These are phyloP conservation scores for Phallusia fumigata DNA, from an alignment of 23 tunicate genomes.

Conservation along the genomic window DNA sequence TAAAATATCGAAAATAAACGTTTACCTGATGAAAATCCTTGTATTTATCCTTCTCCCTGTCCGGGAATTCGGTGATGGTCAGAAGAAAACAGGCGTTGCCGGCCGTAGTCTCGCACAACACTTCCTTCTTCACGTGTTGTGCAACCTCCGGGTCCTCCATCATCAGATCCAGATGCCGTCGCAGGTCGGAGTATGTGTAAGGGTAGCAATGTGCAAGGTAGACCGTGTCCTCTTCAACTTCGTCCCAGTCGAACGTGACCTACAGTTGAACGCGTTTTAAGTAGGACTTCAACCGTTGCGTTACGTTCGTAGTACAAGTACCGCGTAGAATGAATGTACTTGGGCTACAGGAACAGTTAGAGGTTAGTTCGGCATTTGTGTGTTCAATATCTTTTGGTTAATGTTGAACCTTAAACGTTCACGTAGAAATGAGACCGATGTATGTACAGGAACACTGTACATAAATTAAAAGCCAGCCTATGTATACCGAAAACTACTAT, in stretches of 20 bases:
- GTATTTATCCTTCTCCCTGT: constrained; percentile 77
- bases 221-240: constrained; percentile 62
- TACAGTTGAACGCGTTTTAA: constrained; percentile 15
- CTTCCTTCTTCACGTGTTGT: constrained; percentile 80
- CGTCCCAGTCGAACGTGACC: constrained; percentile 85
- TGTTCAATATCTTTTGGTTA: no score
- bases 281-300: no score
- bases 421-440: no score
- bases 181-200: constrained; percentile 85
- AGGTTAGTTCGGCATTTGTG: no score
- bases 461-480: no score
- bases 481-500: no score
- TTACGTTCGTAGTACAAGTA: no score
- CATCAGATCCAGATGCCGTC: constrained; percentile 58
- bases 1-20: background rate
- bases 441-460: no score
- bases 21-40: constrained; percentile 77
- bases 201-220: constrained; percentile 96
- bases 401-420: no score
- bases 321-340: no score
- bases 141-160: constrained; percentile 57
- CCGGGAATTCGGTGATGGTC: constrained; percentile 87
- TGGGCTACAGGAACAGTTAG: no score
- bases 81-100: constrained; percentile 93
- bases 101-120: constrained; percentile 85